Evolutionary conservation across 2,113 vertebrate genomes (phyloP).

Genomic region (Amblyopsis rosae): DNA sequence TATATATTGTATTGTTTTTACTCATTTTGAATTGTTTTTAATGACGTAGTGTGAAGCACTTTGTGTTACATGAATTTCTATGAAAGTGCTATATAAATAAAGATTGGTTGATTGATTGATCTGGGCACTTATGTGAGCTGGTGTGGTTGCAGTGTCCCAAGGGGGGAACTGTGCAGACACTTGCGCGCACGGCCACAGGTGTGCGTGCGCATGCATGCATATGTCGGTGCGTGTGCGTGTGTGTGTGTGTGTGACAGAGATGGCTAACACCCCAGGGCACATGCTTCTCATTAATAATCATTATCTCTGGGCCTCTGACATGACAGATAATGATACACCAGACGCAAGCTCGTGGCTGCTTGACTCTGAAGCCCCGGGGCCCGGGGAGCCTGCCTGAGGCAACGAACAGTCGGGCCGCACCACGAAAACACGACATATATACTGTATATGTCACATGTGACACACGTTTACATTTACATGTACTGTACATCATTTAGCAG

Average conservation of each 20-base stretch:
- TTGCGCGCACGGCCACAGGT: background rate
- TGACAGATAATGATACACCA: constrained; percentile 3
- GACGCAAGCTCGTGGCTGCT: background rate
- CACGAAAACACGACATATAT: no score
- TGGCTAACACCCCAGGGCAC: constrained; percentile 33
- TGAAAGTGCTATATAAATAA: no score
- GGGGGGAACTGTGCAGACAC: constrained; percentile 6
- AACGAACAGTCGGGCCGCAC: no score
- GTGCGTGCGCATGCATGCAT: background rate
- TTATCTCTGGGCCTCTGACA: constrained; percentile 21
- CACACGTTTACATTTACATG: no score
- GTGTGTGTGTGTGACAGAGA: constrained; percentile 11
- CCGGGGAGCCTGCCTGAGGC: background rate
- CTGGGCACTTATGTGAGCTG: no score
- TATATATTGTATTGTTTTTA: no score
- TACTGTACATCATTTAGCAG: no score
- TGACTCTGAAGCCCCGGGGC: background rate
- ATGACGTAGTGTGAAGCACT: no score
- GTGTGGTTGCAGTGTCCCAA: background rate
- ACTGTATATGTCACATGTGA: no score
- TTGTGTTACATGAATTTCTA: no score
- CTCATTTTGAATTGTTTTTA: no score
- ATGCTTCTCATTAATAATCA: constrained; percentile 55
- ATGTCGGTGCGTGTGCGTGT: background rate
- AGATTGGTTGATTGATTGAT: no score